These are phyloP conservation scores for Crossocerus cetratus DNA, from an alignment of 2,888 invertebrate species.

Conservation along the genomic window DNA sequence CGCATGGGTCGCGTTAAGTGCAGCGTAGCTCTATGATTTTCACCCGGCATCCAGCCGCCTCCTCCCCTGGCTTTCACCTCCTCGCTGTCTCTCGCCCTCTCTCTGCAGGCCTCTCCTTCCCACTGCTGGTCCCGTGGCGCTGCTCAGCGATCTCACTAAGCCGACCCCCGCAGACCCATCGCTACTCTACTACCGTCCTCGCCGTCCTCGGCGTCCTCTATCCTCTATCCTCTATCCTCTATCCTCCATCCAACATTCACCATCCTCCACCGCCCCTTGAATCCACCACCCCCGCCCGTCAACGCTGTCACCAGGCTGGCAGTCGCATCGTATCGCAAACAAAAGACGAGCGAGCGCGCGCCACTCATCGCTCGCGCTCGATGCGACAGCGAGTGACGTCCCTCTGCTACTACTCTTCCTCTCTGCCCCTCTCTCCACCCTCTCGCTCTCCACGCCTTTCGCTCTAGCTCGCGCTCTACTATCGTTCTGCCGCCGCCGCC, in stretches of 20 bases:
- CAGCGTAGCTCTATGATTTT: slow-evolving; percentile 68
- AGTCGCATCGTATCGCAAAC: slow-evolving; percentile 74
- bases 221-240: slow-evolving; percentile 29
- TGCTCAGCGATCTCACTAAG: slow-evolving; percentile 25
- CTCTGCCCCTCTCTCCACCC: slow-evolving; percentile 16
- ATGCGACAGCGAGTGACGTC: slow-evolving; percentile 75
- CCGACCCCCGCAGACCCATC: slow-evolving; percentile 15
- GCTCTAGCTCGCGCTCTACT: too few relatives aligned
- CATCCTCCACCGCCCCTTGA: slow-evolving; percentile 26
- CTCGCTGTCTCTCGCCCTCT: not conserved
- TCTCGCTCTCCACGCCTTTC: slow-evolving; percentile 19
- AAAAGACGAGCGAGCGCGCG: slow-evolving; percentile 75
- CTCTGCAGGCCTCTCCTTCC: not conserved
- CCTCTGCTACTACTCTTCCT: slow-evolving; percentile 51
- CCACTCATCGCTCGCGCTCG: slow-evolving; percentile 73
- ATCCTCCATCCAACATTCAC: slow-evolving; percentile 24
- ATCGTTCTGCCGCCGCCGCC: slow-evolving; percentile 7
- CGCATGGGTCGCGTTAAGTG: slow-evolving; percentile 69
- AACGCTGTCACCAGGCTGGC: slow-evolving; percentile 63
- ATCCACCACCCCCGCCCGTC: slow-evolving; percentile 43
- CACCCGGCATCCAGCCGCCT: slow-evolving; percentile 58
- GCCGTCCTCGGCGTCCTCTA: slow-evolving; percentile 34
- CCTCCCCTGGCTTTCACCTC: not conserved
- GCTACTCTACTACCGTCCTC: slow-evolving; percentile 30
- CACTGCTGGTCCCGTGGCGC: too few relatives aligned